These are phyloP conservation scores for Nothobranchius kuhntae DNA, from an alignment of 2,113 vertebrate genomes.

Conservation along the genomic window DNA sequence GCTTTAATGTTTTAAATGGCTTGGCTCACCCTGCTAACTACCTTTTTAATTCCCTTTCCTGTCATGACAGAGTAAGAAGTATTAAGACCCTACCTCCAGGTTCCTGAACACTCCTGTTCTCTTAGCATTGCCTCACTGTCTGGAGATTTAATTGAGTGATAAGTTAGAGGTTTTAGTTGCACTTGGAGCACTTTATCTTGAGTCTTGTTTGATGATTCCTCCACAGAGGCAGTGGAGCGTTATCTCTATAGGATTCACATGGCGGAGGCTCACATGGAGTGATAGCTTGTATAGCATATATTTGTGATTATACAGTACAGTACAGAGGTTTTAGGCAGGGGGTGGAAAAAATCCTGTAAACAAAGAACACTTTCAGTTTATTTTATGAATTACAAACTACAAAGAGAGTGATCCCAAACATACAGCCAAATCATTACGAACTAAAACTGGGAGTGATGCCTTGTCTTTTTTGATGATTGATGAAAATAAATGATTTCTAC, in stretches of 20 bases:
- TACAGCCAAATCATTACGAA: background rate
- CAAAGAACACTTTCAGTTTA: background rate
- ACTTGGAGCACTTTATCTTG: background rate
- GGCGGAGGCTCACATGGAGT: too few relatives aligned
- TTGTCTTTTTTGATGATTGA: too few relatives aligned
- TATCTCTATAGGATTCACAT: too few relatives aligned
- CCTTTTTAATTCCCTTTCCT: background rate
- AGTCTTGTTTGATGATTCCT: too few relatives aligned
- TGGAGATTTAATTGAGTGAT: background rate
- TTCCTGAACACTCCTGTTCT: conserved; percentile 1
- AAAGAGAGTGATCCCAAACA: too few relatives aligned
- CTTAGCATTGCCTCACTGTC: background rate
- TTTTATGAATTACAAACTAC: too few relatives aligned
- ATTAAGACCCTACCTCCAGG: conserved; percentile 8
- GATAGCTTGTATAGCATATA: too few relatives aligned
- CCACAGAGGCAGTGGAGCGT: too few relatives aligned
- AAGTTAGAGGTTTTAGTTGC: background rate
- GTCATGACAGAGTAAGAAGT: background rate
- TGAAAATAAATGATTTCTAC: too few relatives aligned
- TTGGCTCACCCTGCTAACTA: background rate
- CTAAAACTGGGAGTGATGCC: background rate
- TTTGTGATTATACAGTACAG: too few relatives aligned
- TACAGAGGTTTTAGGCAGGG: too few relatives aligned
- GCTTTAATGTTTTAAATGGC: background rate
- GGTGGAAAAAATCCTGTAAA: too few relatives aligned